Percentiles rank a stretch among this genome's conserved stretches.
phyloP scores from a whole-genome alignment of 2,888 invertebrate species.

The Camptogramma bilineatum region DNA sequence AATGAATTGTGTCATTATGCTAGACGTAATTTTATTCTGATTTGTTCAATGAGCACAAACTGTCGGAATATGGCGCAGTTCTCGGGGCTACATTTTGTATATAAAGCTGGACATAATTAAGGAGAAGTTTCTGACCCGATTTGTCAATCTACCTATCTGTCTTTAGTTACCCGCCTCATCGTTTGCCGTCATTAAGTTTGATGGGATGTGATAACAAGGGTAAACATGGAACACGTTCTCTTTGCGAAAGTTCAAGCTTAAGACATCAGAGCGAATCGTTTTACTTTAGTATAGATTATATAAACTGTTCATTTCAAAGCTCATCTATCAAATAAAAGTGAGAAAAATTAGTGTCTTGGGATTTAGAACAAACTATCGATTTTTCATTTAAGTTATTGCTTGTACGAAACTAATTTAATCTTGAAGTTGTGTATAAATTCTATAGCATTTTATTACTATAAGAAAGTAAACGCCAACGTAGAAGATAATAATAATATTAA shows the following conservation, averaged over 20 bases:
- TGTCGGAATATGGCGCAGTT: constrained; percentile 1
- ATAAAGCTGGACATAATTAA: constrained; percentile 15
- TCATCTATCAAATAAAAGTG: too few species aligned
- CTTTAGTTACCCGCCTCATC: constrained; percentile 8
- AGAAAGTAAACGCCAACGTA: too few species aligned
- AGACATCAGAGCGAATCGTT: background rate
- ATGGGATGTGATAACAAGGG: constrained; percentile 29
- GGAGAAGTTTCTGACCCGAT: constrained; percentile 13
- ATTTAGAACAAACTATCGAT: too few species aligned
- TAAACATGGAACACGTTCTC: constrained; percentile 13
- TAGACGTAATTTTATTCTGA: constrained; percentile 6
- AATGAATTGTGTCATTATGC: constrained; percentile 14
- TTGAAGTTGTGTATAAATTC: too few species aligned
- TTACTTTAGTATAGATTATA: background rate
- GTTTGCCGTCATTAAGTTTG: constrained; percentile 24
- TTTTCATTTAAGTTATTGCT: too few species aligned
- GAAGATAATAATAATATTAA: too few species aligned
- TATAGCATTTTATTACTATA: too few species aligned
- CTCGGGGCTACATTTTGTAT: background rate
- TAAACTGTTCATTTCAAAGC: too few species aligned
- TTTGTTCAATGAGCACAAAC: constrained; percentile 12
- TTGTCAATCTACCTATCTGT: constrained; percentile 2
- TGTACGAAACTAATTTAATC: too few species aligned
- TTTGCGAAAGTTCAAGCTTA: background rate
- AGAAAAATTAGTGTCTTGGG: constrained; percentile 1